phyloP scores from a whole-genome alignment of 2,113 vertebrate species.

The Macquaria ambigua region DNA sequence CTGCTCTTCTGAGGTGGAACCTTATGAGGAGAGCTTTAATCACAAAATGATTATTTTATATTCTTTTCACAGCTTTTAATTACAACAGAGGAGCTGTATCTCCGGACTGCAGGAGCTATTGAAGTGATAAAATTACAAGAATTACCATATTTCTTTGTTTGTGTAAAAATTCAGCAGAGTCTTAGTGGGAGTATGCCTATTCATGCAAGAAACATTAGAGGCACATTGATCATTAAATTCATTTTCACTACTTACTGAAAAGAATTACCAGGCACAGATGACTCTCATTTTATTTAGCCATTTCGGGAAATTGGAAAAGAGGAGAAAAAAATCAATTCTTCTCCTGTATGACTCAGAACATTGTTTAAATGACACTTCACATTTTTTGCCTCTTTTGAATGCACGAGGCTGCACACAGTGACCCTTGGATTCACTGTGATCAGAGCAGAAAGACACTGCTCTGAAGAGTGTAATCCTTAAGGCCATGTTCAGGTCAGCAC shows the following conservation, averaged over 20 bases:
- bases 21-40: slow-evolving; percentile 50
- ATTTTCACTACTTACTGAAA: slow-evolving; percentile 64
- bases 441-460: slow-evolving; percentile 57
- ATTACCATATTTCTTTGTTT: slow-evolving; percentile 77
- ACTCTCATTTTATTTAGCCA: slow-evolving; percentile 64
- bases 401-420: slow-evolving; percentile 38
- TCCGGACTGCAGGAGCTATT: slow-evolving; percentile 59
- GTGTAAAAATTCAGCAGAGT: slow-evolving; percentile 51
- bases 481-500: slow-evolving; percentile 59
- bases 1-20: slow-evolving; percentile 47
- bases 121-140: slow-evolving; percentile 70
- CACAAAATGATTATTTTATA: slow-evolving; percentile 62
- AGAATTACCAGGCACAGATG: slow-evolving; percentile 61
- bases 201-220: slow-evolving; percentile 68
- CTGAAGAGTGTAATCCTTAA: slow-evolving; percentile 45
- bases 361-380: slow-evolving; percentile 59
- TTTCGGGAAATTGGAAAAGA: slow-evolving; percentile 66
- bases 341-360: slow-evolving; percentile 34
- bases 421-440: slow-evolving; percentile 64
- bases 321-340: slow-evolving; percentile 55
- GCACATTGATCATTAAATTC: slow-evolving; percentile 71
- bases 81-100: slow-evolving; percentile 61
- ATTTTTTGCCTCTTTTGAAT: slow-evolving; percentile 46
- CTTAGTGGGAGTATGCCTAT: slow-evolving; percentile 56
- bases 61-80: slow-evolving; percentile 72